Evolutionary conservation across 2,797 vertebrate species (phyloP).

Genomic region (Sandelia bainsii): DNA sequence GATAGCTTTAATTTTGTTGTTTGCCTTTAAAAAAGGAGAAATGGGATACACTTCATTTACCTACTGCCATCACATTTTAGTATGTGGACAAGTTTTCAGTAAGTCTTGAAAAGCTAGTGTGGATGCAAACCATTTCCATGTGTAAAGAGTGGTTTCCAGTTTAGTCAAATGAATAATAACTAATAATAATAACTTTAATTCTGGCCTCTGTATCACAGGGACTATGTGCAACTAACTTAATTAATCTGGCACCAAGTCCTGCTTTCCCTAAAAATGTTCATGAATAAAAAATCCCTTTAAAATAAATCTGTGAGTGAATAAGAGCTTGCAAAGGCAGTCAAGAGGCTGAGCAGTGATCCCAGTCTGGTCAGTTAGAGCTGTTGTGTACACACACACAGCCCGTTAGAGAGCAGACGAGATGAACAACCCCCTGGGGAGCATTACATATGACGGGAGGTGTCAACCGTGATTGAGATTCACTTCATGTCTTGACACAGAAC

Average conservation of each 20-base stretch:
- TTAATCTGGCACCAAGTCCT: not conserved
- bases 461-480: slow-evolving; percentile 46
- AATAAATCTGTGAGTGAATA: not conserved
- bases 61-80: not conserved
- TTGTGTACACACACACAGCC: slow-evolving; percentile 6
- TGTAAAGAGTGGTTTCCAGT: not conserved
- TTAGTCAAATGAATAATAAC: too few relatives aligned
- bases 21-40: not conserved
- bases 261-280: not conserved
- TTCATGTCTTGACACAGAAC: slow-evolving; percentile 22
- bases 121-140: not conserved
- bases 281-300: slow-evolving; percentile 24
- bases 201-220: not conserved
- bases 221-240: not conserved
- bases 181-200: not conserved
- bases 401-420: slow-evolving; percentile 23
- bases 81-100: not conserved
- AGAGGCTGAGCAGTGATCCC: slow-evolving; percentile 8
- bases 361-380: slow-evolving; percentile 3
- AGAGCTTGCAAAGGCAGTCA: not conserved
- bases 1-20: not conserved
- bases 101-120: not conserved
- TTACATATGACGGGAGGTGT: slow-evolving; percentile 43
- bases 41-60: not conserved
- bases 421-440: slow-evolving; percentile 19